Evolutionary conservation across 2,888 invertebrate species (phyloP).

Genomic region (Trichopria drosophilae): DNA sequence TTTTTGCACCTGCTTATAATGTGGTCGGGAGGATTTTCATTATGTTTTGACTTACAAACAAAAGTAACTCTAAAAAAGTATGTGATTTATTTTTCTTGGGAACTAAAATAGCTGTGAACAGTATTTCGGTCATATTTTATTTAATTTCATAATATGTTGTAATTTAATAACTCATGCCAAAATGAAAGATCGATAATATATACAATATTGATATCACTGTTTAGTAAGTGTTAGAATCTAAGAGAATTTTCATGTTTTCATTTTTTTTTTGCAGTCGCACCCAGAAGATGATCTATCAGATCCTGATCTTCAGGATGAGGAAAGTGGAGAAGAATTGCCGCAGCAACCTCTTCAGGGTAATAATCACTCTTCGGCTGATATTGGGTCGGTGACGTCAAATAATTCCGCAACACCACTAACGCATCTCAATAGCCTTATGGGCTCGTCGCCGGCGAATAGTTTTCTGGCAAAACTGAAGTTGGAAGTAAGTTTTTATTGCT

Average conservation of each 20-base stretch:
- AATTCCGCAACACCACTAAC: constrained; percentile 55
- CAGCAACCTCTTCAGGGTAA: constrained; percentile 51
- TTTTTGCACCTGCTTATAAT: too few species aligned
- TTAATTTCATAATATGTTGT: too few species aligned
- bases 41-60: too few species aligned
- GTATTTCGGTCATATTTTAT: too few species aligned
- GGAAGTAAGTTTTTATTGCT: constrained; percentile 45
- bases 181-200: too few species aligned
- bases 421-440: constrained; percentile 62
- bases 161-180: too few species aligned
- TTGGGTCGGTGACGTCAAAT: constrained; percentile 37
- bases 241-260: constrained; percentile 9
- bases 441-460: constrained; percentile 63
- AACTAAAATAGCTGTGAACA: too few species aligned
- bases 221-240: too few species aligned
- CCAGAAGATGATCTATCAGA: constrained; percentile 64
- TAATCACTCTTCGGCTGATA: constrained; percentile 48
- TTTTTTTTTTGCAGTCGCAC: constrained; percentile 60
- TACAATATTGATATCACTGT: too few species aligned
- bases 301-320: constrained; percentile 62
- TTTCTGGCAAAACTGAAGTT: constrained; percentile 56
- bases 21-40: too few species aligned
- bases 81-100: too few species aligned
- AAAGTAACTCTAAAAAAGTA: too few species aligned
- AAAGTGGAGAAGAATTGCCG: constrained; percentile 58